Evolutionary conservation across 2,113 vertebrate species (phyloP), one percentile per base, ranked within the genome.

Genomic region (Pluvianellus socialis): DNA sequence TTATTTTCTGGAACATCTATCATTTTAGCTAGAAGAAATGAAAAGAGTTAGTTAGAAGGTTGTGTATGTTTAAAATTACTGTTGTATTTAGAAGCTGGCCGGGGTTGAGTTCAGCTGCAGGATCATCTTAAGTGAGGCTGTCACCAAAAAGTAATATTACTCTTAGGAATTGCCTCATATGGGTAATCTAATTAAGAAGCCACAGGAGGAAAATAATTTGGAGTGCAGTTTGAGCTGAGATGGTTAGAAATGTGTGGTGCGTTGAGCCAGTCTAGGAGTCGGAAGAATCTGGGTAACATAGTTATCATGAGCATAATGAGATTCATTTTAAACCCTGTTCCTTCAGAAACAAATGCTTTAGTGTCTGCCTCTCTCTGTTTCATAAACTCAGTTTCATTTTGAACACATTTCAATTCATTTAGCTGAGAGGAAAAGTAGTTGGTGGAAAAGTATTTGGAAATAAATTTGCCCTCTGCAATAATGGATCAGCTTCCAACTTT

Each of bases 331-430:
- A 88, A 92, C 14, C 28, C 23, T 35, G 4, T 92, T 96, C 62
- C 65, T 94, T 95, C 73, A 87, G 83, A 93, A 96, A 94, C 35
- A 94, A 94, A 91, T 89, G 28, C 66, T 77, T 50, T 83, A 53
- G 50, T 97, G 56, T 89, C 61, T 79, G 63, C 91, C 6, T 52
- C 49, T 85, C 75, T 72, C 49, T 55, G n/a, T 90, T 97, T 96
- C 55, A 61, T 95, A 96, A 97, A 84, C 74, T 76, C 42, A 18
- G 32, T 96, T 95, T 97, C 26, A 53, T 96, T 96, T 91, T 97
- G 62, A 96, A 76, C 38, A 62, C 30, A 12, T 73, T 92, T 95
- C 80, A 96, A 5, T 73, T 95, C 40, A 83, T 73, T 95, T 91
- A 92, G 71, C 70, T 72, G 13, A 70, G 83, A 95, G 94, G 47